Base-by-base conservation (phyloP, 1,140 invertebrate genomes). In the Dreissena polymorpha region DNA sequence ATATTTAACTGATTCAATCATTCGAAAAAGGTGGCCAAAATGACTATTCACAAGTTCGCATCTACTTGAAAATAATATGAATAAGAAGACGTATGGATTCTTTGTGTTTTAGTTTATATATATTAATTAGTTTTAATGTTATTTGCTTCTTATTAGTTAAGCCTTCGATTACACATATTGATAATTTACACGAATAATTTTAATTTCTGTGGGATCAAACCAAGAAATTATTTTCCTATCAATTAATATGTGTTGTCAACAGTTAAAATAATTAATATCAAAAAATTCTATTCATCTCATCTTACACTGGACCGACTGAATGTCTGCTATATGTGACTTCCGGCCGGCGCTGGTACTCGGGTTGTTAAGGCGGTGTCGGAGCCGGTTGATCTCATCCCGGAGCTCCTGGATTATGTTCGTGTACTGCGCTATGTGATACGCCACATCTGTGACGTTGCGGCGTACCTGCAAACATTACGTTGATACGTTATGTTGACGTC, bases 341-440 rank as follows among this genome's bases (percentile, higher is more conserved):
- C 71, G 13, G 25, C 74, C 57, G 10, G 65, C 55, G 67, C 76
- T 71, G 14, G 85, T 60, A 7, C 72, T 68, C 21, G 86, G 86
- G 21, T 91, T 89, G 16, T 96, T 95, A 0, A 98, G 96, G 93
- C 97, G 97, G 25, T 94, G 93, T 86, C 96, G 95, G n/a, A 98
- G 93, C 25, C 97, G 93, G 6, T 95, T 94, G 51, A 98, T 98
- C 91, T 98, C 97, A 78, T 96, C 95, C 18, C 96, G 94, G 39
- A 98, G 92, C 89, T 98, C 97, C 60, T 94, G 94, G 39, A 97
- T 97, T 72, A 97, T 95, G 60, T 95, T 95, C 25, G 96, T 94
- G 89, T 98, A 98, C 90, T 97, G 94, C 0, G 96, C 95, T 14
- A 97, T 95, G 85, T 97, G 96, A 91, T 96, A 96, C 2, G 95